A percentile compares a stretch with the other conserved stretches of the same genome.
phyloP scores from a whole-genome alignment of 2,888 invertebrate genomes.

The Morpho achilles region DNA sequence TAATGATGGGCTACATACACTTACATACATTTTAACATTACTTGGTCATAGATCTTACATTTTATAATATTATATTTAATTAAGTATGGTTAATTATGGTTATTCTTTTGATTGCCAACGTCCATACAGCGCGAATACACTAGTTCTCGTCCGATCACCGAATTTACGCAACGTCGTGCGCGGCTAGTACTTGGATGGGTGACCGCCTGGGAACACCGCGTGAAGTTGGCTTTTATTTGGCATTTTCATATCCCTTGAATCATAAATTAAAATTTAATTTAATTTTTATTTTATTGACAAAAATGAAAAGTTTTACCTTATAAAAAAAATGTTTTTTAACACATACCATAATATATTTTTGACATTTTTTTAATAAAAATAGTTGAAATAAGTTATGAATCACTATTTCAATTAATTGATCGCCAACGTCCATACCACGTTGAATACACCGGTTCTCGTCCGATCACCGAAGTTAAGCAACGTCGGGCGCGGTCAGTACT shows the following conservation, averaged over 20 bases:
- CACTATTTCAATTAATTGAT: not conserved
- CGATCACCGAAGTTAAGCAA: slow-evolving; percentile 52
- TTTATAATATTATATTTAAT: not conserved
- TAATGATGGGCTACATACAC: no score
- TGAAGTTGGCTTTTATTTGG: slow-evolving; percentile 23
- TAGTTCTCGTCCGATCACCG: slow-evolving; percentile 75
- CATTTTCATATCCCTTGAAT: not conserved
- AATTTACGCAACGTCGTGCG: slow-evolving; percentile 73
- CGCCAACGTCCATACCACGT: slow-evolving; percentile 46
- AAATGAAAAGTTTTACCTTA: no score
- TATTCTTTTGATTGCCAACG: slow-evolving; percentile 38
- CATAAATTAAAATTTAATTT: not conserved
- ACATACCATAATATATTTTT: no score
- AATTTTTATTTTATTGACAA: no score
- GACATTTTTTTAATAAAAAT: no score
- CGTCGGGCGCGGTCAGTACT: slow-evolving; percentile 49
- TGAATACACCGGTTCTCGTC: slow-evolving; percentile 49
- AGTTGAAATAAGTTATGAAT: no score
- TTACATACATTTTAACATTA: no score
- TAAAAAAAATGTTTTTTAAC: no score
- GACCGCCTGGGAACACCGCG: slow-evolving; percentile 40
- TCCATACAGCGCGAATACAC: slow-evolving; percentile 70
- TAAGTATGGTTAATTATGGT: no score
- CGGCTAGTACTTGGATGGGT: slow-evolving; percentile 74
- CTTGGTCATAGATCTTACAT: no score